A percentile compares a stretch with the other conserved stretches of the same genome.
Evolutionary conservation across 1,140 invertebrate genomes (phyloP).

Genomic region (Nebria ingens): DNA sequence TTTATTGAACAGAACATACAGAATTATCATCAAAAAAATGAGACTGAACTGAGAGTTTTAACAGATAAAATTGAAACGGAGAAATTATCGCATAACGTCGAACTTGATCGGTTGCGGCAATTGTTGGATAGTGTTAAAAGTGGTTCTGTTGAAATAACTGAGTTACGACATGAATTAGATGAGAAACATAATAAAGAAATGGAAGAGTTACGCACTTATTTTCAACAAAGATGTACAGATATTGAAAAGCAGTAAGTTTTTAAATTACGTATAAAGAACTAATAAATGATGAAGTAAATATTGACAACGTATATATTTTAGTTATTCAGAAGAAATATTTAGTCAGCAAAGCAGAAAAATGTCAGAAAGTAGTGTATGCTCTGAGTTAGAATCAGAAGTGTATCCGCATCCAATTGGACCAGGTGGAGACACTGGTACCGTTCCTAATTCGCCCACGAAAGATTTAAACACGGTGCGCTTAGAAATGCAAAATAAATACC

Average conservation of each 20-base stretch:
- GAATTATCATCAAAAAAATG: constrained; percentile 13
- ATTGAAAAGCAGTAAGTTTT: constrained; percentile 57
- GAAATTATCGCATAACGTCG: constrained; percentile 34
- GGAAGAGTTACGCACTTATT: constrained; percentile 65
- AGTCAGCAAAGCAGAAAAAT: constrained; percentile 55
- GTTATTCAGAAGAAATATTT: constrained; percentile 56
- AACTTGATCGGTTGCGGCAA: constrained; percentile 36
- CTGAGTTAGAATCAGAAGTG: constrained; percentile 24
- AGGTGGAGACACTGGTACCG: constrained; percentile 14
- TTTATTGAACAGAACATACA: constrained; percentile 17
- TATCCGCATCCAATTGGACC: constrained; percentile 10
- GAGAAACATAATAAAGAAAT: constrained; percentile 57
- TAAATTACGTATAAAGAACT: constrained; percentile 12
- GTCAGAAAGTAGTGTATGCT: constrained; percentile 33
- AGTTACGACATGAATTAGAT: constrained; percentile 44
- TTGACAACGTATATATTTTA: too few species aligned
- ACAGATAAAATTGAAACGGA: constrained; percentile 25
- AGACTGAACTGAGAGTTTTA: constrained; percentile 24
- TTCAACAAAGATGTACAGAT: constrained; percentile 64
- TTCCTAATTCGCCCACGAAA: constrained; percentile 22
- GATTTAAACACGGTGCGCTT: constrained; percentile 17
- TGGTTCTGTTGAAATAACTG: constrained; percentile 39
- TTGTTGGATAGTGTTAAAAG: constrained; percentile 38
- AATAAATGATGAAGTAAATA: constrained; percentile 9
- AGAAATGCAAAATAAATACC: constrained; percentile 21